Conservation (phyloP, 2,113 vertebrate species). For the Melanerpes aurifrons region DNA sequence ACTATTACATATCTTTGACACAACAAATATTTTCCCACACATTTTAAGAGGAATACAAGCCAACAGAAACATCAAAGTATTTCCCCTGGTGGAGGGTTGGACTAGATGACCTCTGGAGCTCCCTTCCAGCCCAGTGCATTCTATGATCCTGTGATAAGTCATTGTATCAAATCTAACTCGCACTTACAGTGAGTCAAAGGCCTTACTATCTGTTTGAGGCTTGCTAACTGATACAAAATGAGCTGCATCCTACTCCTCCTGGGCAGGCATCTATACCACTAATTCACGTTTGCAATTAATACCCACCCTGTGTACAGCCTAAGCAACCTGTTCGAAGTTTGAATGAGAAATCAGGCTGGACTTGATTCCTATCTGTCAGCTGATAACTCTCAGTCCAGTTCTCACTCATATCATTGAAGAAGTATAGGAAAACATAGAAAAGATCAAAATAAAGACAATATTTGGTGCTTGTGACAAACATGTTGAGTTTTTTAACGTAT, state of each 20-base stretch:
- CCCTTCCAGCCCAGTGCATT: too few species aligned
- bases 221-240: neutral
- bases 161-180: neutral
- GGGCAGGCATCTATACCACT: neutral
- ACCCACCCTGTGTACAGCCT: neutral
- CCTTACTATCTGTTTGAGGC: neutral
- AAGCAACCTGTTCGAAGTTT: neutral
- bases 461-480: neutral
- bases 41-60: neutral
- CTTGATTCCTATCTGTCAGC: neutral
- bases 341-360: neutral
- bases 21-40: neutral
- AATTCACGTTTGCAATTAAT: neutral
- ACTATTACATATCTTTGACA: neutral
- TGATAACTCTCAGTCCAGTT: neutral
- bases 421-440: neutral
- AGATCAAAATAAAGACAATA: neutral
- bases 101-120: too few species aligned
- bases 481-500: neutral
- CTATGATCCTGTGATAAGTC: neutral
- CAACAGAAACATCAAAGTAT: neutral
- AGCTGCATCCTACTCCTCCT: neutral
- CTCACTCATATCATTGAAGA: neutral
- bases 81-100: neutral
- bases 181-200: neutral